A percentile compares a stretch with the other conserved stretches of the same genome.
Evolutionary conservation across 2,113 vertebrate species (phyloP).

Genomic region (Apaloderma vittatum): DNA sequence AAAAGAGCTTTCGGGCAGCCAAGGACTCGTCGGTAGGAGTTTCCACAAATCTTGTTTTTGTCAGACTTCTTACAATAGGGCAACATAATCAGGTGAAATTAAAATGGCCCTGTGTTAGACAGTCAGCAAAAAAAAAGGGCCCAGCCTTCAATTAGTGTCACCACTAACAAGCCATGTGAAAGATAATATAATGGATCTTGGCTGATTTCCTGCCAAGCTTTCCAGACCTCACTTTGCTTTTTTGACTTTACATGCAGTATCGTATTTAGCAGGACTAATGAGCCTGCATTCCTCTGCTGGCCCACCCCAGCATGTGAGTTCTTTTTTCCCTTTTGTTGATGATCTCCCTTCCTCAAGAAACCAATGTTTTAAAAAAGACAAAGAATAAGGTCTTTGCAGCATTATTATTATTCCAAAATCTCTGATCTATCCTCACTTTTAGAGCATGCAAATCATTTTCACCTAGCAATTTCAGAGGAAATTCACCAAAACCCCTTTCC

Average conservation of each 20-base stretch:
- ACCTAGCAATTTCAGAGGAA: not conserved
- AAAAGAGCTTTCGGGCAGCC: not conserved
- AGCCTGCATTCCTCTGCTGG: slow-evolving; percentile 51
- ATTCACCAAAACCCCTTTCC: not conserved
- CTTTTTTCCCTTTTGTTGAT: not conserved
- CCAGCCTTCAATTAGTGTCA: slow-evolving; percentile 55
- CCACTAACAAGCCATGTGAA: slow-evolving; percentile 30
- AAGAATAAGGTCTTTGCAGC: not conserved
- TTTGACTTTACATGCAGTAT: not conserved
- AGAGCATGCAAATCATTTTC: not conserved
- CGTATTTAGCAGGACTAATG: slow-evolving; percentile 64
- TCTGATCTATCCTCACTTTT: not conserved
- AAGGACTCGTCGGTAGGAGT: not conserved
- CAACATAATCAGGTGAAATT: slow-evolving; percentile 18
- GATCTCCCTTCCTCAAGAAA: slow-evolving; percentile 22
- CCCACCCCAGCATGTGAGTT: not conserved
- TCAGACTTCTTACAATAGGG: slow-evolving; percentile 4
- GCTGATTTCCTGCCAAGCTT: slow-evolving; percentile 55
- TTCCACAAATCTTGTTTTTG: slow-evolving; percentile 38
- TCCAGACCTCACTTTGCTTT: slow-evolving; percentile 54
- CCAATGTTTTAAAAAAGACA: not conserved
- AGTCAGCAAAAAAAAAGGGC: not conserved
- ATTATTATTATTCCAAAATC: not conserved
- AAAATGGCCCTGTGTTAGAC: not conserved
- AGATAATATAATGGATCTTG: slow-evolving; percentile 44